These are phyloP conservation scores for Lophius americanus DNA, from an alignment of 2,797 vertebrate species.

Conservation along the genomic window DNA sequence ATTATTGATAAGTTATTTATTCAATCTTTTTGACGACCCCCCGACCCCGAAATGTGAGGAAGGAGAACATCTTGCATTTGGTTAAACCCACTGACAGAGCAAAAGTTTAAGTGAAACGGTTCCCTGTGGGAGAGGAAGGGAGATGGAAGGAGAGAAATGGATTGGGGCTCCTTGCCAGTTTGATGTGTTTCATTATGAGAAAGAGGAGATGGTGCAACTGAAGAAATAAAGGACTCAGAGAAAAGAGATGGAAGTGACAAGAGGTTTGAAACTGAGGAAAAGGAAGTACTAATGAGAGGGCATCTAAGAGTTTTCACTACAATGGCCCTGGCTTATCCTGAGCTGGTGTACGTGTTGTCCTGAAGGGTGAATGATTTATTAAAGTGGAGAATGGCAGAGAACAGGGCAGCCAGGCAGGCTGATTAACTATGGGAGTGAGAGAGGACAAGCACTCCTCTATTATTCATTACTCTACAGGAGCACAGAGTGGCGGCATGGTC, in stretches of 20 bases:
- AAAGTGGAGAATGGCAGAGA: constrained; percentile 69
- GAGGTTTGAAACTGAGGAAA: constrained; percentile 8
- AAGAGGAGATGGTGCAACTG: background rate
- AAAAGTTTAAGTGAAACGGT: constrained; percentile 59
- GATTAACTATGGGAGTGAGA: constrained; percentile 79
- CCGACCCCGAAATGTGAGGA: constrained; percentile 12
- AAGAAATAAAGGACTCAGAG: constrained; percentile 29
- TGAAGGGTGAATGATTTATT: constrained; percentile 83
- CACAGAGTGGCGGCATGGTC: constrained; percentile 43
- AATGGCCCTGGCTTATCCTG: constrained; percentile 40
- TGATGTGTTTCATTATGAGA: constrained; percentile 13
- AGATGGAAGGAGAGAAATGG: background rate
- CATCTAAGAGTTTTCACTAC: constrained; percentile 40
- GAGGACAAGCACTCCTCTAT: constrained; percentile 82
- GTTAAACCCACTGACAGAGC: constrained; percentile 31
- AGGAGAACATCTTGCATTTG: constrained; percentile 28
- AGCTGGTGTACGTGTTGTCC: constrained; percentile 61
- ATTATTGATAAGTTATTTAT: too few relatives aligned
- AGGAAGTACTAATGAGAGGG: constrained; percentile 20
- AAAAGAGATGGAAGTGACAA: constrained; percentile 8
- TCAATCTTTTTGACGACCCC: too few relatives aligned
- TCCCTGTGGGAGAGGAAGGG: constrained; percentile 27
- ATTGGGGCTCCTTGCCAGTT: constrained; percentile 21
- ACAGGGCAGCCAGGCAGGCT: constrained; percentile 79
- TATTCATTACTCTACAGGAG: constrained; percentile 79